These are phyloP conservation scores for Zingel zingel DNA, from an alignment of 2,113 vertebrate genomes.

Conservation along the genomic window DNA sequence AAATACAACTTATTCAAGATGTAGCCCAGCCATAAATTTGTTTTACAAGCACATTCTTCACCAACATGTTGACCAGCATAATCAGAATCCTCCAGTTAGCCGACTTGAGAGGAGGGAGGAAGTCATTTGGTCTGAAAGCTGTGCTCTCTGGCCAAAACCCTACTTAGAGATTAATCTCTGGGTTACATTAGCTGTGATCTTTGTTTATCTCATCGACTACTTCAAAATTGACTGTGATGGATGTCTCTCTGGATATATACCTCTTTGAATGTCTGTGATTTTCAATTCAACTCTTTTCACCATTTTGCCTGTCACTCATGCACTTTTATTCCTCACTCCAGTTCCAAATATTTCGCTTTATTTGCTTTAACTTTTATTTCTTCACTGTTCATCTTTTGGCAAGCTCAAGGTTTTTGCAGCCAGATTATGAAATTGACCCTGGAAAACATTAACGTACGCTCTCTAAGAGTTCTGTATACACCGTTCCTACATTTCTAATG, in stretches of 20 bases:
- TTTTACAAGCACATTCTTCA: constrained; percentile 62
- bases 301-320: neutral
- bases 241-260: constrained; percentile 37
- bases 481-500: constrained; percentile 5
- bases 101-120: constrained; percentile 32
- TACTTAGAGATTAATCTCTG: constrained; percentile 55
- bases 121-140: constrained; percentile 50
- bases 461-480: constrained; percentile 27
- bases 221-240: constrained; percentile 43
- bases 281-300: constrained; percentile 1
- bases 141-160: constrained; percentile 49
- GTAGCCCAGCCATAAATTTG: constrained; percentile 33
- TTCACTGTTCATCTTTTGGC: neutral
- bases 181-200: constrained; percentile 65
- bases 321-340: neutral
- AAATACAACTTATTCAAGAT: constrained; percentile 38
- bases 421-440: neutral
- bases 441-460: constrained; percentile 13
- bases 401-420: constrained; percentile 2
- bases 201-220: constrained; percentile 62
- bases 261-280: neutral
- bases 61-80: constrained; percentile 46
- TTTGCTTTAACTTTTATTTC: neutral
- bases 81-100: constrained; percentile 40
- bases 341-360: neutral